Evolutionary conservation across 2,797 vertebrate species (phyloP), one percentile per base, ranked within the genome.

Genomic region (Alauda arvensis): DNA sequence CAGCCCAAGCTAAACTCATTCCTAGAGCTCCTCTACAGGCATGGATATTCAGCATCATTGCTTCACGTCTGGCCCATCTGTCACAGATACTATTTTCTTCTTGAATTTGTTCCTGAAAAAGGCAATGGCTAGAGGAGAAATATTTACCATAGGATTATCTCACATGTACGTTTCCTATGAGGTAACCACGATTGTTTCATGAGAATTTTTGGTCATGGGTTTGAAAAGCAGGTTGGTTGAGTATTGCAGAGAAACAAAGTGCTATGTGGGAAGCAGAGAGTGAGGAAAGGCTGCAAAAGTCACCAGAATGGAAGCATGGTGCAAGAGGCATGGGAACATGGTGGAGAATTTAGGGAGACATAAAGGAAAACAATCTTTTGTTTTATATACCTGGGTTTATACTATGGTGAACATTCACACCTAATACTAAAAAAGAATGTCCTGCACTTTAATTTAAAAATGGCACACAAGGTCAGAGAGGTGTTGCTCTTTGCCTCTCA

Each of bases 161-260:
- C 25, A 33, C 6, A 3, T 48, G 26, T 6, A 75, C 10, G 4
- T 71, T 62, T 72, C 15, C 4, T 40, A 49, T 18, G 14, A 55
- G 21, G 20, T 48, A 42, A 45, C 13, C 2, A 2, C 28, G 55
- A 12, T 9, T 23, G 3, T 61, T 83, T 37, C 0, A 0, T 25
- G 59, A 57, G 18, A 31, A 42, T 29, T 66, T 79, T 75, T 65
- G 15, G 33, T 15, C 17, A 2, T 21, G 26, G 6, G 20, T 79
- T 84, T 77, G 43, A 68, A 75, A 21, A 71, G 12, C 14, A 59
- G 13, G 8, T 65, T 59, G 24, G 4, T 68, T 52, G 23, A 77
- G 15, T 49, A 48, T 12, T 68, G 18, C 24, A 53, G 33, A 77
- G 43, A 74, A 66, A 57, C 11, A 37, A 87, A 55, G 18, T 19